Percentiles rank a stretch among this genome's conserved stretches.
Conservation (phyloP, 2,888 invertebrate species). For the Acronicta alni region DNA sequence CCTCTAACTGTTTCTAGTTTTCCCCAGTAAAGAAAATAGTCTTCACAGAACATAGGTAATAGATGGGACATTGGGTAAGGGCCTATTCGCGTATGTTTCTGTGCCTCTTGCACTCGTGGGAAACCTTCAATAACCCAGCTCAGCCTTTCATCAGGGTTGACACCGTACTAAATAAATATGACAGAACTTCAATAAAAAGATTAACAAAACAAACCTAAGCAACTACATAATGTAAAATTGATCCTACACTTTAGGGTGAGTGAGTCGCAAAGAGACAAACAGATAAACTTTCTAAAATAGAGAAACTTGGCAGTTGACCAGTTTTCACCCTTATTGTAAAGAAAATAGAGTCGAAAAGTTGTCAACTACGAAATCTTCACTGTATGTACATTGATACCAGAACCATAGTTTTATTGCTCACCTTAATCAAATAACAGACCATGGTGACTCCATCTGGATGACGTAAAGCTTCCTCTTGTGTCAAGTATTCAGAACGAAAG, state of each 20-base stretch:
- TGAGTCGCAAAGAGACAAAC: too few species aligned
- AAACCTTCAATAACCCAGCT: conserved; percentile 83
- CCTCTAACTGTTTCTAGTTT: conserved; percentile 81
- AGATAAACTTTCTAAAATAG: too few species aligned
- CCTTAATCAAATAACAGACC: conserved; percentile 90
- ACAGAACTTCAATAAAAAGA: too few species aligned
- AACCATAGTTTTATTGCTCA: too few species aligned
- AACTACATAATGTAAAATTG: too few species aligned
- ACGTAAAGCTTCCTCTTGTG: conserved; percentile 89
- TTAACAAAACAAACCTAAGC: too few species aligned
- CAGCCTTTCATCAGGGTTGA: conserved; percentile 78
- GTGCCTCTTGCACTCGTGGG: conserved; percentile 82
- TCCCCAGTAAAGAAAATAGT: conserved; percentile 92
- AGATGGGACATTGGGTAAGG: conserved; percentile 85
- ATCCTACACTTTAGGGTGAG: too few species aligned
- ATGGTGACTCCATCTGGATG: conserved; percentile 90
- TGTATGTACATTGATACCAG: too few species aligned
- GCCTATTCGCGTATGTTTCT: conserved; percentile 84
- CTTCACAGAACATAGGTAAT: conserved; percentile 88
- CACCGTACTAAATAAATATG: conserved; percentile 78
- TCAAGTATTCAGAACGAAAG: conserved; percentile 90
- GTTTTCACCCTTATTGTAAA: too few species aligned
- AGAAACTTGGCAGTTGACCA: too few species aligned
- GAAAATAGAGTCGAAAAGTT: too few species aligned
- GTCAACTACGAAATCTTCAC: too few species aligned